phyloP scores from a whole-genome alignment of 2,888 invertebrate genomes.

The Drosophila mulleri region DNA sequence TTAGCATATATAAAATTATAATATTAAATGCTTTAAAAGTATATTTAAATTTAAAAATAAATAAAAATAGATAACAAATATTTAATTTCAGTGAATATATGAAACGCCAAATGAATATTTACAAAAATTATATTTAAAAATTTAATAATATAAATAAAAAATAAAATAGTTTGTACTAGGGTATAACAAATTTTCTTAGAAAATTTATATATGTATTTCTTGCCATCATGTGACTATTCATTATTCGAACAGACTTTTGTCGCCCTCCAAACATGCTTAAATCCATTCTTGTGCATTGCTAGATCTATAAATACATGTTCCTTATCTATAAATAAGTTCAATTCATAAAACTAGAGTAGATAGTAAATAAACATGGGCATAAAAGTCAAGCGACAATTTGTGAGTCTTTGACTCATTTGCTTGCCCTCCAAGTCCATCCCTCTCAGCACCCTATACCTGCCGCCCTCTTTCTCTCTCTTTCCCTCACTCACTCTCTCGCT shows the following conservation, averaged over 20 bases:
- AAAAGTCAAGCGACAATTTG: conserved; percentile 41
- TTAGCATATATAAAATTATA: no score
- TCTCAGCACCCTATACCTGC: not conserved
- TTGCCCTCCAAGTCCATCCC: not conserved
- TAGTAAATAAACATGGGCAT: conserved; percentile 23
- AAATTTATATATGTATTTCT: not conserved
- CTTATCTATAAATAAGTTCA: conserved; percentile 49
- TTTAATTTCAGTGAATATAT: no score
- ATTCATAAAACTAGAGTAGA: conserved; percentile 48
- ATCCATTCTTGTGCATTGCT: conserved; percentile 12
- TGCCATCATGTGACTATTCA: not conserved
- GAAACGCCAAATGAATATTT: no score
- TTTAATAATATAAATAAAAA: no score
- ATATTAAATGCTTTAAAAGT: not conserved
- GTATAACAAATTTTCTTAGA: not conserved
- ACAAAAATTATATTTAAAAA: no score
- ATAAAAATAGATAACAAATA: not conserved
- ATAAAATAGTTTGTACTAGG: not conserved
- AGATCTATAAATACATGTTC: not conserved
- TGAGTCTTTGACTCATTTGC: conserved; percentile 35
- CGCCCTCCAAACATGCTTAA: not conserved
- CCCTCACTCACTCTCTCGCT: not conserved
- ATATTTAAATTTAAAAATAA: not conserved
- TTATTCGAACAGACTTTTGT: not conserved
- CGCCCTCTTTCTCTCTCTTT: not conserved